Evolutionary conservation across 2,797 vertebrate species (phyloP).

Genomic region (Microcaecilia unicolor): DNA sequence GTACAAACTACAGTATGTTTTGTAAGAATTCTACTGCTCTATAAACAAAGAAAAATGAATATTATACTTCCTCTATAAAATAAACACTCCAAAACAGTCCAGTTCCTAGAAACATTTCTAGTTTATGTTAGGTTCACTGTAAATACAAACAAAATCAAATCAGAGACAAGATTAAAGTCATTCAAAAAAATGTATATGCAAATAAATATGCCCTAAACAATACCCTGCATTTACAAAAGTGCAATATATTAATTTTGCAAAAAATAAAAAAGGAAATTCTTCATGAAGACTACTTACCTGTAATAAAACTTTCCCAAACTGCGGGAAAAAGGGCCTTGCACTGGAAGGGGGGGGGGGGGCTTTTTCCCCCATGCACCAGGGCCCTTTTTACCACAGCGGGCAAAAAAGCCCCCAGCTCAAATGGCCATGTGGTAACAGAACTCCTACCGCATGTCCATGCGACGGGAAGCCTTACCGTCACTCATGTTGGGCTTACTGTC

Average conservation of each 20-base stretch:
- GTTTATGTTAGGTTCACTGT: slow-evolving; percentile 19
- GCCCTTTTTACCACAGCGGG: no score
- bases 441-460: no score
- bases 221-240: slow-evolving; percentile 33
- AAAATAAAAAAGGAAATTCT: not conserved
- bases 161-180: slow-evolving; percentile 12
- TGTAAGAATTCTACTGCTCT: no score
- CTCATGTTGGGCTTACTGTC: no score
- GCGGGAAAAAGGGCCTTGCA: slow-evolving; percentile 31
- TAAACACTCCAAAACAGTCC: slow-evolving; percentile 29
- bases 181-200: slow-evolving; percentile 14
- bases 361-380: no score
- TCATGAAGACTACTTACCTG: slow-evolving; percentile 48
- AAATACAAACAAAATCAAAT: slow-evolving; percentile 26
- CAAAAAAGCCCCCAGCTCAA: no score
- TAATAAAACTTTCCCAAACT: slow-evolving; percentile 28
- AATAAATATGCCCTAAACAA: slow-evolving; percentile 36
- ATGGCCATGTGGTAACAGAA: no score
- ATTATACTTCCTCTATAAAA: slow-evolving; percentile 13
- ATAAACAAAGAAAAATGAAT: no score
- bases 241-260: slow-evolving; percentile 33
- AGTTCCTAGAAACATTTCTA: slow-evolving; percentile 11
- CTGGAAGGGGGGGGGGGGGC: no score
- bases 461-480: no score
- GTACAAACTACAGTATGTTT: no score